These are phyloP conservation scores for Leguminivora glycinivorella DNA, from an alignment of 1,140 invertebrate species.

Conservation along the genomic window DNA sequence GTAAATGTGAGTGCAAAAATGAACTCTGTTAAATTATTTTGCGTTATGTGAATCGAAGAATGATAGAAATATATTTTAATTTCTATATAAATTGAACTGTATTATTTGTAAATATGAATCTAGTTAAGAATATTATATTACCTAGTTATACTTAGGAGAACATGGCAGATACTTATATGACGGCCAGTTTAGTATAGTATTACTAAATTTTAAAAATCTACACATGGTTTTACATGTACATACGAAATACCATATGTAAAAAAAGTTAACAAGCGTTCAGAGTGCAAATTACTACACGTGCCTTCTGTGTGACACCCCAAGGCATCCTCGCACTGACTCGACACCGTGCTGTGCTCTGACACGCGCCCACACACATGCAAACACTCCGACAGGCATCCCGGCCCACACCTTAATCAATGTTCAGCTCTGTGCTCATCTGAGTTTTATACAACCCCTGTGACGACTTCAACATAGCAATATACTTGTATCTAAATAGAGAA, in stretches of 20 bases:
- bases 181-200: constrained; percentile 80
- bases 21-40: constrained; percentile 80
- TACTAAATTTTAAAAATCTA: constrained; percentile 80
- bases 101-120: constrained; percentile 80
- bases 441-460: constrained; percentile 40
- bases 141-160: constrained; percentile 77
- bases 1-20: constrained; percentile 79
- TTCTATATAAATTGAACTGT: constrained; percentile 78
- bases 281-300: constrained; percentile 45
- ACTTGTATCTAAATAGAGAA: constrained; percentile 29
- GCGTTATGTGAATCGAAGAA: constrained; percentile 79
- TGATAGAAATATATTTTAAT: constrained; percentile 79
- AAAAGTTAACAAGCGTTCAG: constrained; percentile 52
- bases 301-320: constrained; percentile 28
- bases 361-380: constrained; percentile 48
- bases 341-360: constrained; percentile 54
- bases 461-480: constrained; percentile 30
- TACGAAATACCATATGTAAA: constrained; percentile 60
- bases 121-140: constrained; percentile 80
- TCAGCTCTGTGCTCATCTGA: constrained; percentile 69
- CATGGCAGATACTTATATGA: constrained; percentile 81
- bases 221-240: constrained; percentile 80
- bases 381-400: constrained; percentile 38
- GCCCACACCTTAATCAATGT: constrained; percentile 43
- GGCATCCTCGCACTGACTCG: constrained; percentile 7